Percentiles rank a stretch among this genome's conserved stretches.
Conservation (phyloP, 2,888 invertebrate species). For the Cantharis nigra region DNA sequence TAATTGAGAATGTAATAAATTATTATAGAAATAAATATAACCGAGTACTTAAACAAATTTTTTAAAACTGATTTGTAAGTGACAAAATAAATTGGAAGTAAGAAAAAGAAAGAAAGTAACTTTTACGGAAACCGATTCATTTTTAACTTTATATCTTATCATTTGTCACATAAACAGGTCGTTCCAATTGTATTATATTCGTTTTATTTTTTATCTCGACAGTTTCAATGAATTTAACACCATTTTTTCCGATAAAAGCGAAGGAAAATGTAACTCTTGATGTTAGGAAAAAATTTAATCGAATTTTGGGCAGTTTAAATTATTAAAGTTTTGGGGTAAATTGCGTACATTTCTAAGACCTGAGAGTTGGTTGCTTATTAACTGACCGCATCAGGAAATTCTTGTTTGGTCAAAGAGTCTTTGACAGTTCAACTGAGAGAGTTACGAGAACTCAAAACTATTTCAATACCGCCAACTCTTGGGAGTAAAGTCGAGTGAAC, state of each 20-base stretch:
- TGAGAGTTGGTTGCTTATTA: conserved; percentile 14
- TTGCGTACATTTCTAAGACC: neutral
- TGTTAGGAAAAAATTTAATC: neutral
- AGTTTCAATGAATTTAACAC: neutral
- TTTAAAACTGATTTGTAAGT: neutral
- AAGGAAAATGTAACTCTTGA: neutral
- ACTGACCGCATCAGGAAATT: conserved; percentile 25
- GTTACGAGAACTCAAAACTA: conserved; percentile 32
- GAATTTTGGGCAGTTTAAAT: neutral
- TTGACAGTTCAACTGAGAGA: conserved; percentile 31
- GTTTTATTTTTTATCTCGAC: neutral
- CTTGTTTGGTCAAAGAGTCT: conserved; percentile 21
- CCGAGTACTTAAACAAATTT: too few relatives aligned
- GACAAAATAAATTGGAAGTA: neutral
- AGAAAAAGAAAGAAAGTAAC: neutral
- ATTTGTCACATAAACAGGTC: neutral
- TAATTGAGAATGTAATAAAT: too few relatives aligned
- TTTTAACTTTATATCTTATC: neutral
- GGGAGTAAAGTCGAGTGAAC: conserved; percentile 9
- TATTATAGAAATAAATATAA: too few relatives aligned
- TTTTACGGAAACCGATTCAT: neutral
- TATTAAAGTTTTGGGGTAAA: neutral
- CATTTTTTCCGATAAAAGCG: neutral
- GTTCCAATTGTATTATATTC: neutral
- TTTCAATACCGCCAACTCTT: conserved; percentile 28